Base-by-base conservation (phyloP, 2,797 vertebrate species). In the Jordanella pulchra region DNA sequence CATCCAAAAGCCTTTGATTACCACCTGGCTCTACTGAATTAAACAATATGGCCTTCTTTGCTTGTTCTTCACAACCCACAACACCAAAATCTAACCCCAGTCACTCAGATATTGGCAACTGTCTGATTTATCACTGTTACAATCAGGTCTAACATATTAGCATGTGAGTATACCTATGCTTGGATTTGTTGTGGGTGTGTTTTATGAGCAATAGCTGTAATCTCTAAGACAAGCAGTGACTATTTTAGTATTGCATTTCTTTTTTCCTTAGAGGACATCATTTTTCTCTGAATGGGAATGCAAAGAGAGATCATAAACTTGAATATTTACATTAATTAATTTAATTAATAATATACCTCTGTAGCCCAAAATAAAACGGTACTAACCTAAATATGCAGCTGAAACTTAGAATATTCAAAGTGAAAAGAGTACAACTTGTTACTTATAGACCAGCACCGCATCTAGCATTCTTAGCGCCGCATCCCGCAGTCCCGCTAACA, bases 251-350 rank as follows among this genome's bases (percentile, higher is more conserved):
- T 11, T 45, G 14, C 14, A 7, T 9, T 51, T 23, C 21, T 7
- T 15, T 30, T 27, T 39, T n/a, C 39, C 47, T 35, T 4, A 13
- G 12, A 53, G 15, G 35, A 5, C 4, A 42, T 30, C n/a, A 14
- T 2, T 0, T 44, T 27, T 48, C 17, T n/a, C 5, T 4, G 32
- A 14, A 30, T 35, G 65, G 27, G 69, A 60, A 67, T 25, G 54
- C 7, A 67, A 65, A 18, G 1, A 15, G 35, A 71, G 74, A 67
- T 53, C 7, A 18, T 61, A 69, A 61, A 25, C 44, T 69, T 88
- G 27, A 84, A 87, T 86, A 74, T 84, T 87, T 84, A 42, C 0
- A 89, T 77, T 5, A 10, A 35, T 50, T 44, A 58, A 66, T 69
- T 9, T 14, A 78, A 83, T 78, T 58, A 76, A 79, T 70, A 73